Conservation (phyloP, 2,888 invertebrate species). For the Magallana nippona region DNA sequence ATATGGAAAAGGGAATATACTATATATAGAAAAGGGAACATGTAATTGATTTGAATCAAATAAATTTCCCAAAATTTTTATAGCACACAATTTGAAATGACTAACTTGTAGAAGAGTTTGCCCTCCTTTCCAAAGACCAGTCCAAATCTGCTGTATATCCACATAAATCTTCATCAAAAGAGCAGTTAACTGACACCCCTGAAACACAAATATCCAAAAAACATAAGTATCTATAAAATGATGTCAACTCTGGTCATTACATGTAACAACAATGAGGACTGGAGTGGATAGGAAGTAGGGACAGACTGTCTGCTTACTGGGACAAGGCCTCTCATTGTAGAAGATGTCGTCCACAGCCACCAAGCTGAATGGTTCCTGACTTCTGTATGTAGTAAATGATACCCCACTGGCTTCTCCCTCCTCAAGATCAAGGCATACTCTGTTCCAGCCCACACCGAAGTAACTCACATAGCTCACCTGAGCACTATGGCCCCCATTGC, state of each 20-base stretch:
- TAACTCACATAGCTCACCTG: background rate
- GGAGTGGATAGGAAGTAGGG: background rate
- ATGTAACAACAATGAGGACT: background rate
- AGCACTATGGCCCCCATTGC: background rate
- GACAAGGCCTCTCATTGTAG: constrained; percentile 3
- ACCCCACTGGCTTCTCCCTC: constrained; percentile 1
- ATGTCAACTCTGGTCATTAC: background rate
- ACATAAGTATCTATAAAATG: background rate
- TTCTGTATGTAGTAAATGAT: background rate
- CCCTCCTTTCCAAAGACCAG: constrained; percentile 5
- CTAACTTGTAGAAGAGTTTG: background rate
- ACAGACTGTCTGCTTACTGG: constrained; percentile 18
- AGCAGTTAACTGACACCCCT: constrained; percentile 35
- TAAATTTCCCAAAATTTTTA: no score
- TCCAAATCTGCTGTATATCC: constrained; percentile 6
- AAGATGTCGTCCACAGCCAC: constrained; percentile 34
- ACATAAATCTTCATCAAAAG: constrained; percentile 39
- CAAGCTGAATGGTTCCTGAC: background rate
- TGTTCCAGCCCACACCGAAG: background rate
- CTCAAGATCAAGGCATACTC: background rate
- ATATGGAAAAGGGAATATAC: no score
- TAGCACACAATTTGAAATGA: no score
- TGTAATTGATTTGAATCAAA: no score
- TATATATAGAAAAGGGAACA: no score
- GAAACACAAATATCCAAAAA: background rate